Evolutionary conservation across 2,888 invertebrate genomes (phyloP).

Genomic region (Agrenia bidenticulata): DNA sequence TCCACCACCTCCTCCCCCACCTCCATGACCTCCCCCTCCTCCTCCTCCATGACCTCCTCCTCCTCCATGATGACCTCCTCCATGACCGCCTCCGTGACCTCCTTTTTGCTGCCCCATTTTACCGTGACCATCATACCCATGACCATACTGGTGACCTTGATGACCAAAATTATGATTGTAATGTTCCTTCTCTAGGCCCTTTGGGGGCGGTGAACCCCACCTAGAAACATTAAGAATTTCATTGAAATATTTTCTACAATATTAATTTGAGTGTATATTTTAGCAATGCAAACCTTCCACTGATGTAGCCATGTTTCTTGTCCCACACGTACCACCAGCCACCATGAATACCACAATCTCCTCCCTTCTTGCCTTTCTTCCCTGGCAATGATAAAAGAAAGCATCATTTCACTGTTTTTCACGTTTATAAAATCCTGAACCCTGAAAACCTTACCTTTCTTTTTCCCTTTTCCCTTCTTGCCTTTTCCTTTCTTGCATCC

Average conservation of each 20-base stretch:
- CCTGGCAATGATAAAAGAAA: background rate
- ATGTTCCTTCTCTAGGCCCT: conserved; percentile 8
- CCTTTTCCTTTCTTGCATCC: background rate
- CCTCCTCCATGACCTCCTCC: conserved; percentile 1
- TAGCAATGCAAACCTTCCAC: background rate
- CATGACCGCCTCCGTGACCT: conserved; percentile 11
- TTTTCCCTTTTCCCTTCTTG: conserved; percentile 9
- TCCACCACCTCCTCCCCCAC: conserved; percentile 1
- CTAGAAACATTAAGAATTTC: background rate
- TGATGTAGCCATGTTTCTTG: conserved; percentile 16
- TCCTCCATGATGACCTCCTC: background rate
- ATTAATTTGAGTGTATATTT: background rate
- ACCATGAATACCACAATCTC: conserved; percentile 14
- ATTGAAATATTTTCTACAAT: conserved; percentile 1
- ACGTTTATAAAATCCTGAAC: background rate
- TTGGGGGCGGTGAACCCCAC: conserved; percentile 12
- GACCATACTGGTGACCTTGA: conserved; percentile 3
- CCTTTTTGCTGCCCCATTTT: background rate
- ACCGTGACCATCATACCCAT: conserved; percentile 12
- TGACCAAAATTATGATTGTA: conserved; percentile 7
- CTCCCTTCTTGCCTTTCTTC: conserved; percentile 12
- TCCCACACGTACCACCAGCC: conserved; percentile 18
- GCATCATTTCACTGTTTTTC: background rate
- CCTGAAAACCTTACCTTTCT: background rate
- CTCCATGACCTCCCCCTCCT: conserved; percentile 2